phyloP scores from a whole-genome alignment of 2,797 vertebrate genomes.

The Centroberyx gerrardi region DNA sequence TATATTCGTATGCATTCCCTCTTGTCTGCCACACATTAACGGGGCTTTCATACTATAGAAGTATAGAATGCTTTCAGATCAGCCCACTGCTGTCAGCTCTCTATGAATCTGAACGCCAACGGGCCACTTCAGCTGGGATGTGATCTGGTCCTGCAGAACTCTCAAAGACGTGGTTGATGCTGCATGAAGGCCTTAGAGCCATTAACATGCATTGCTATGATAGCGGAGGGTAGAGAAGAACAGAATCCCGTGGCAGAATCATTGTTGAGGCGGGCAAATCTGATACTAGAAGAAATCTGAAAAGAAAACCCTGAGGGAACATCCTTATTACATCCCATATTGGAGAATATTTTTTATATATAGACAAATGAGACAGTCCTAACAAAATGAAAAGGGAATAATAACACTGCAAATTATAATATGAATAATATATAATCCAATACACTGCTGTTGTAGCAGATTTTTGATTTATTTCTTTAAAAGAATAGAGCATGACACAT shows the following conservation, averaged over 20 bases:
- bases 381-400: not conserved
- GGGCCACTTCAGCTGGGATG: conserved; percentile 54
- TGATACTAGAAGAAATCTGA: conserved; percentile 9
- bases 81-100: conserved; percentile 40
- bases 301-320: not conserved
- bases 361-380: not conserved
- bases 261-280: conserved; percentile 23
- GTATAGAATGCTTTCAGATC: conserved; percentile 53
- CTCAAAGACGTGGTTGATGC: conserved; percentile 28
- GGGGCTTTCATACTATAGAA: conserved; percentile 44
- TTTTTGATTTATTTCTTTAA: too few species aligned
- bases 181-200: conserved; percentile 38
- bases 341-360: not conserved
- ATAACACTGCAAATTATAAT: not conserved
- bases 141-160: conserved; percentile 49
- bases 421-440: too few species aligned
- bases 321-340: not conserved
- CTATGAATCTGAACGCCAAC: conserved; percentile 25
- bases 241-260: not conserved
- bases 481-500: too few species aligned
- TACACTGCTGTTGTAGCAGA: too few species aligned
- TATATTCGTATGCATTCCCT: conserved; percentile 61
- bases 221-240: conserved; percentile 15
- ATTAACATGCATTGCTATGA: conserved; percentile 38
- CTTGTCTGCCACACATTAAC: conserved; percentile 68